Evolutionary conservation across 2,113 vertebrate genomes (phyloP).

Genomic region (Phoxinus phoxinus): DNA sequence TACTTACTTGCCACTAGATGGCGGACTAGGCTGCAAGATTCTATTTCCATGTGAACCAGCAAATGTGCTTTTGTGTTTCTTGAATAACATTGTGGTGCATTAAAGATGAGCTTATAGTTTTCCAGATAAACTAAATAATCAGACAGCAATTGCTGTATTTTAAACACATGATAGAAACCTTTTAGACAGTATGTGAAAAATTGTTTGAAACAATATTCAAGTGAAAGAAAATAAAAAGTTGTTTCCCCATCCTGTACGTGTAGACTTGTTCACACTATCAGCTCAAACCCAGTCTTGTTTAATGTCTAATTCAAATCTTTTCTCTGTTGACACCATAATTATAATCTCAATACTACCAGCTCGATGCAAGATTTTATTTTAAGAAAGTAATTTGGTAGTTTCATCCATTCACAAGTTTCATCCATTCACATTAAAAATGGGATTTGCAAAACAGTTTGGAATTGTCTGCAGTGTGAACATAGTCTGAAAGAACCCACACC

Average conservation of each 20-base stretch:
- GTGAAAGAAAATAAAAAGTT: not conserved
- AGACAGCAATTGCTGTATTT: not conserved
- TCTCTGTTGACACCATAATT: not conserved
- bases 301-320: not conserved
- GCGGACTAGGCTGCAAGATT: not conserved
- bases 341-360: not conserved
- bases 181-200: not conserved
- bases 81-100: not conserved
- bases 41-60: not conserved
- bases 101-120: not conserved
- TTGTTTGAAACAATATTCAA: not conserved
- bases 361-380: not conserved
- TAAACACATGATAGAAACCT: not conserved
- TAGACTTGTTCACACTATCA: constrained; percentile 8
- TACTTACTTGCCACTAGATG: constrained; percentile 36
- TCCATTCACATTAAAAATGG: too few relatives aligned
- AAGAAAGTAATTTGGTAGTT: not conserved
- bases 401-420: too few relatives aligned
- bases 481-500: constrained; percentile 15
- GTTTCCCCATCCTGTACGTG: not conserved
- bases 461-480: constrained; percentile 21
- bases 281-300: not conserved
- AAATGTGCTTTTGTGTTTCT: not conserved
- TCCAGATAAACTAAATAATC: not conserved
- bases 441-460: not conserved